Base-by-base conservation (phyloP, 2,888 invertebrate genomes). In the Archips xylosteana region DNA sequence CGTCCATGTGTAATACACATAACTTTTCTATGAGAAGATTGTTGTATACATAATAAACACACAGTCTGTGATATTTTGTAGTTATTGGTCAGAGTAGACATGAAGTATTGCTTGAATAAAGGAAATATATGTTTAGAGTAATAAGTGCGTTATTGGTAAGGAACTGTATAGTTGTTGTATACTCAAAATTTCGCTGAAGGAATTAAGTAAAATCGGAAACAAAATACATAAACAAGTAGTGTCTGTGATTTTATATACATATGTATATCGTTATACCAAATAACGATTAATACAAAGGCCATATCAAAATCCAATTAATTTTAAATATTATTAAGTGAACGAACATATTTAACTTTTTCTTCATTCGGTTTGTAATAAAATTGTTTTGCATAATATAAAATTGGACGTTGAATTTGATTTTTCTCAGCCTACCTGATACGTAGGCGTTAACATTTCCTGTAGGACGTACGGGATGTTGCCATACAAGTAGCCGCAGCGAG, bases 1-100 rank as follows among this genome's bases (percentile, higher is more conserved):
- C 94, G 94, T 94, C 94, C 94, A 94, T 90, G 92, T 94, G 94
- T 93, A 86, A 92, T 92, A 94, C 94, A 92, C 92, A 91, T 89
- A 91, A 92, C 88, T 92, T 92, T 93, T 94, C 93, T 94, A 94
- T 90, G 92, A 94, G 93, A 93, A 92, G 89, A 94, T 69, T 70
- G 74, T 74, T 92, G 92, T 94, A 94, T 94, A 94, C 94, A 94
- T 94, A 93, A 93, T 93, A 92, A 94, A 94, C 89, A 94, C 91
- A 91, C 92, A 89, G 94, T 94, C 94, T 94, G 94, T 94, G 94
- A 94, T 94, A 94, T 94, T 94, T 94, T 94, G 93, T 94, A 94
- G 92, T 93, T 92, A 92, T 93, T 92, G 94, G 89, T 88, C 92
- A 90, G 86, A 92, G 87, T 92, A 91, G 92, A 87, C 89, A 89